phyloP scores from a whole-genome alignment of 1,140 invertebrate species.

The Hyposmocoma kahamanoa region DNA sequence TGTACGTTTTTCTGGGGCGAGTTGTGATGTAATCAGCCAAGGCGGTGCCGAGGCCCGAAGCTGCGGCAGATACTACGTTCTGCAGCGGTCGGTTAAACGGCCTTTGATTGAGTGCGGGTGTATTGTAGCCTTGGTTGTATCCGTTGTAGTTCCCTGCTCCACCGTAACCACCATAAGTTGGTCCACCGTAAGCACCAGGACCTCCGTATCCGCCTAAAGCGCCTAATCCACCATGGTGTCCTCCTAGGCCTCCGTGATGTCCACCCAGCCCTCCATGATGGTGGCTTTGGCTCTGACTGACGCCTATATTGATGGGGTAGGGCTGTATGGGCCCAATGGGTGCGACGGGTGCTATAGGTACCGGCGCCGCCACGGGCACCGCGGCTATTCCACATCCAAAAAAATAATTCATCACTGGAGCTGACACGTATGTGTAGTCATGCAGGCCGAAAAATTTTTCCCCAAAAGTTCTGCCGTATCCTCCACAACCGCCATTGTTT shows the following conservation, averaged over 20 bases:
- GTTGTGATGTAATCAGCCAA: constrained; percentile 38
- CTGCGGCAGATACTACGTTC: constrained; percentile 38
- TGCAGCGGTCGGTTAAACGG: constrained; percentile 31
- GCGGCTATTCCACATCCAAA: constrained; percentile 38
- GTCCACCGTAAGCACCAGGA: constrained; percentile 17
- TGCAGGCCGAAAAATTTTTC: constrained; percentile 30
- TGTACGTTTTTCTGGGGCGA: constrained; percentile 39
- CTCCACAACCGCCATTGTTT: constrained; percentile 28
- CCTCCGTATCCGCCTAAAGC: constrained; percentile 16
- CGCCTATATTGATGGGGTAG: constrained; percentile 12
- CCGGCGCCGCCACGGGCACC: constrained; percentile 11
- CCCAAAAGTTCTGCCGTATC: constrained; percentile 36
- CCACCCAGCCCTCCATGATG: constrained; percentile 16
- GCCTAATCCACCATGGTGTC: constrained; percentile 16
- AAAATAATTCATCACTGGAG: constrained; percentile 52
- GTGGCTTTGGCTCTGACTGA: constrained; percentile 10
- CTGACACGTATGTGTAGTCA: constrained; percentile 44
- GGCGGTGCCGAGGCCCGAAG: constrained; percentile 38
- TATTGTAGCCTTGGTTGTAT: constrained; percentile 17
- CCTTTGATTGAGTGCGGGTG: constrained; percentile 13
- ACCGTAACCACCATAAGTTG: constrained; percentile 1
- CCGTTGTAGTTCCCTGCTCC: constrained; percentile 7
- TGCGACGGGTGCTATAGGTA: constrained; percentile 13
- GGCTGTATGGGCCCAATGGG: constrained; percentile 8
- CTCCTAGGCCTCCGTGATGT: constrained; percentile 17